Conservation (phyloP, 2,888 invertebrate genomes). For the Sicus ferrugineus region DNA sequence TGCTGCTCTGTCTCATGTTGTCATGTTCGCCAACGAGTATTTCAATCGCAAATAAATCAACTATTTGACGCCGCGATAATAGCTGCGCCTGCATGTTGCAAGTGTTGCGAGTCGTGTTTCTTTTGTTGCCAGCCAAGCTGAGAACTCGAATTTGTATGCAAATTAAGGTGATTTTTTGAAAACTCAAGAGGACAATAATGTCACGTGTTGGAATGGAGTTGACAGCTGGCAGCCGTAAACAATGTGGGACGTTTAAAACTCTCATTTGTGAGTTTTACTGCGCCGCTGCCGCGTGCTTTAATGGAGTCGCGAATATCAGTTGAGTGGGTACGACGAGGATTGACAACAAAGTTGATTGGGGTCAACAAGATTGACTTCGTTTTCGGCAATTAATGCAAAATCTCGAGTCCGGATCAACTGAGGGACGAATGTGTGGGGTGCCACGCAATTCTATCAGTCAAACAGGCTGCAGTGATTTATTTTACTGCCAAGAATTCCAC, state of each 20-base stretch:
- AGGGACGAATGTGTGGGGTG: too few species aligned
- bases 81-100: conserved; percentile 29
- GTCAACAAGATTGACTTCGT: too few species aligned
- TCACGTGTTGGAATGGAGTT: conserved; percentile 53
- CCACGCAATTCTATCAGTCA: too few species aligned
- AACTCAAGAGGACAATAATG: conserved; percentile 46
- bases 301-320: not conserved
- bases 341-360: too few species aligned
- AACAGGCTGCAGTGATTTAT: too few species aligned
- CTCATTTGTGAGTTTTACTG: conserved; percentile 49
- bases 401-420: too few species aligned
- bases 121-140: conserved; percentile 25
- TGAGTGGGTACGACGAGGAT: not conserved
- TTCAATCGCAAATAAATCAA: conserved; percentile 47
- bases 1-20: conserved; percentile 20
- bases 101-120: too few species aligned
- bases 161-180: not conserved
- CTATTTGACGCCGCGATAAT: conserved; percentile 48
- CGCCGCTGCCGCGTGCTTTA: not conserved
- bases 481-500: too few species aligned
- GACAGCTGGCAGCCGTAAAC: conserved; percentile 57
- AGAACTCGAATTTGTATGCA: not conserved
- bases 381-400: too few species aligned
- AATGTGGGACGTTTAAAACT: conserved; percentile 53
- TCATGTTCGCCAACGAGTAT: conserved; percentile 31